These are phyloP conservation scores for Neodontobutis hainanensis DNA, from an alignment of 2,113 vertebrate species.

Conservation along the genomic window DNA sequence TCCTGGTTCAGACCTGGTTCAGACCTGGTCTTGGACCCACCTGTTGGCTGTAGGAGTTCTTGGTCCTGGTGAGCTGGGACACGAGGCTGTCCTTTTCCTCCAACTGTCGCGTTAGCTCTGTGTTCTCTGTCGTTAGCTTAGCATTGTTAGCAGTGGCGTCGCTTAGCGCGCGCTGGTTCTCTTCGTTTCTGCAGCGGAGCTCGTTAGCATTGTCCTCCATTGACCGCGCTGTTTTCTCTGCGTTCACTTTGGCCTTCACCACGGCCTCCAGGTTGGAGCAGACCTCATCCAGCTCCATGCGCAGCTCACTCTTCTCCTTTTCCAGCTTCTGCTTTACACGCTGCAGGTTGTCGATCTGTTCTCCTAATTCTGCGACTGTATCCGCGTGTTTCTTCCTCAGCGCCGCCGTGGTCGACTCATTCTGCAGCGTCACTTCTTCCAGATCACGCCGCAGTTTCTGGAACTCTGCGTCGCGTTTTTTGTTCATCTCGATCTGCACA, in stretches of 20 bases:
- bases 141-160: constrained; percentile 85
- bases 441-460: too few relatives aligned
- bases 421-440: too few relatives aligned
- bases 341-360: constrained; percentile 81
- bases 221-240: constrained; percentile 88
- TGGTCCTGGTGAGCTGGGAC: constrained; percentile 86
- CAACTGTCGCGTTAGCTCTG: constrained; percentile 85
- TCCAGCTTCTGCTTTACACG: constrained; percentile 91
- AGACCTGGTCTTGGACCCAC: constrained; percentile 22
- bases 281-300: constrained; percentile 88
- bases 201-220: constrained; percentile 91
- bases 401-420: too few relatives aligned
- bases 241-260: constrained; percentile 83
- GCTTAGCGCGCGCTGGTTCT: constrained; percentile 80
- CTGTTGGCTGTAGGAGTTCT: constrained; percentile 88
- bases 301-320: constrained; percentile 91
- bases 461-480: too few relatives aligned
- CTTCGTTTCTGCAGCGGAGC: constrained; percentile 83
- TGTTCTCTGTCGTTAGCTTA: constrained; percentile 89
- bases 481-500: too few relatives aligned
- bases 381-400: too few relatives aligned
- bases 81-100: constrained; percentile 91
- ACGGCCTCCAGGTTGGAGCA: constrained; percentile 87
- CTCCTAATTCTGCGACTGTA: too few relatives aligned
- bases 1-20: background rate